These are phyloP conservation scores for Drosophila repleta DNA, from an alignment of 1,140 invertebrate species.

Conservation along the genomic window DNA sequence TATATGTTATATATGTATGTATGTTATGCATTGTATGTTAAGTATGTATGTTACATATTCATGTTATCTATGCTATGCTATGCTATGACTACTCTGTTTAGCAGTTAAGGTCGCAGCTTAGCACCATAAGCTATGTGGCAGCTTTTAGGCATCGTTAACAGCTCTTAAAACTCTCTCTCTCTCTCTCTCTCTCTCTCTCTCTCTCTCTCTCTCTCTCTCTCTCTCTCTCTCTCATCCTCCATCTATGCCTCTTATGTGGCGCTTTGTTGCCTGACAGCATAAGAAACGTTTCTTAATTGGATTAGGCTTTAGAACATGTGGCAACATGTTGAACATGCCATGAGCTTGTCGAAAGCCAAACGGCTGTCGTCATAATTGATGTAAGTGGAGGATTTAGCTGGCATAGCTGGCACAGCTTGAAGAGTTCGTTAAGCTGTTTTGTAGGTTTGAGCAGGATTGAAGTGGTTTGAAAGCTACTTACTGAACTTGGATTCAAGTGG, in stretches of 20 bases:
- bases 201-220: no score
- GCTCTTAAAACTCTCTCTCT: not conserved
- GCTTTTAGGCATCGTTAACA: constrained; percentile 31
- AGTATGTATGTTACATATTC: not conserved
- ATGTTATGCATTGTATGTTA: constrained; percentile 5
- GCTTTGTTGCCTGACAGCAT: constrained; percentile 9
- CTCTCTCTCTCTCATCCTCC: no score
- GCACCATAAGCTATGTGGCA: constrained; percentile 43
- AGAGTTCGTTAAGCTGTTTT: no score
- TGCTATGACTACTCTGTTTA: not conserved
- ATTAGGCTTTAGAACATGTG: constrained; percentile 44
- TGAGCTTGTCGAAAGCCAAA: constrained; percentile 20
- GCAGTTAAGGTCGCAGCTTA: constrained; percentile 40
- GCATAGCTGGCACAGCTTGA: not conserved
- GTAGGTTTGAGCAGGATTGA: no score
- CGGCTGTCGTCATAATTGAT: constrained; percentile 23
- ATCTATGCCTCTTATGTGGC: no score
- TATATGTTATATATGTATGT: no score
- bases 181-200: no score
- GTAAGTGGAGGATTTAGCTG: not conserved
- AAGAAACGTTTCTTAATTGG: constrained; percentile 66
- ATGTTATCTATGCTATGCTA: no score
- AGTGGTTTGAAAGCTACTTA: no score
- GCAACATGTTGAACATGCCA: constrained; percentile 42
- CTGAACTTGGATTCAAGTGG: no score